phyloP scores from a whole-genome alignment of 2,797 vertebrate genomes.

The Gymnothorax reevesii region DNA sequence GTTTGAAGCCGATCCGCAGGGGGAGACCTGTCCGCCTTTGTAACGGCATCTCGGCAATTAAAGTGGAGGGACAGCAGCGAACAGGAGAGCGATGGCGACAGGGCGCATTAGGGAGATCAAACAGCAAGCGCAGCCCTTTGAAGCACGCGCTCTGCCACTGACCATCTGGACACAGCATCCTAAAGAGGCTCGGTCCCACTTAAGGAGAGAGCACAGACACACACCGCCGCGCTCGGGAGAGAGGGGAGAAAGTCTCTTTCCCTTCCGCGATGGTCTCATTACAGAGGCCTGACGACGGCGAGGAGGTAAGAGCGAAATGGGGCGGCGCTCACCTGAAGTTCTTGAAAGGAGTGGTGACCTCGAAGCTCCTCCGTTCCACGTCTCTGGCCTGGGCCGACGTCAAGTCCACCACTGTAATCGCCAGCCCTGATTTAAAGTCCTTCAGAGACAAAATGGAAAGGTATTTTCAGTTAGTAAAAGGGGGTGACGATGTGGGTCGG shows the following conservation, averaged over 20 bases:
- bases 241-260: neutral
- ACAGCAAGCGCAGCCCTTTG: neutral
- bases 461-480: slow-evolving; percentile 47
- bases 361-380: slow-evolving; percentile 84
- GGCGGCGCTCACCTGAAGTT: slow-evolving; percentile 85
- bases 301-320: slow-evolving; percentile 8
- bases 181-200: slow-evolving; percentile 2
- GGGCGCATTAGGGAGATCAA: neutral
- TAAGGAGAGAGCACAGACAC: neutral
- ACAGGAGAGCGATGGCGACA: slow-evolving; percentile 1
- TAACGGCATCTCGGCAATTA: slow-evolving; percentile 1
- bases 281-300: neutral
- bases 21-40: neutral
- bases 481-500: neutral
- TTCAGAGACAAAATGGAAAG: slow-evolving; percentile 52
- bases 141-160: neutral
- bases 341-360: slow-evolving; percentile 94
- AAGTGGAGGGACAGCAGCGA: neutral
- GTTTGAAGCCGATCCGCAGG: neutral
- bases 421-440: slow-evolving; percentile 88
- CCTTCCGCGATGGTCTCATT: neutral
- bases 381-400: slow-evolving; percentile 87
- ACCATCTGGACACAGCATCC: neutral
- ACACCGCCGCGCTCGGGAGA: neutral
- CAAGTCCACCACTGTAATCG: slow-evolving; percentile 85